Base-by-base conservation (phyloP, 2,888 invertebrate genomes). In the Deroplatys truncata region DNA sequence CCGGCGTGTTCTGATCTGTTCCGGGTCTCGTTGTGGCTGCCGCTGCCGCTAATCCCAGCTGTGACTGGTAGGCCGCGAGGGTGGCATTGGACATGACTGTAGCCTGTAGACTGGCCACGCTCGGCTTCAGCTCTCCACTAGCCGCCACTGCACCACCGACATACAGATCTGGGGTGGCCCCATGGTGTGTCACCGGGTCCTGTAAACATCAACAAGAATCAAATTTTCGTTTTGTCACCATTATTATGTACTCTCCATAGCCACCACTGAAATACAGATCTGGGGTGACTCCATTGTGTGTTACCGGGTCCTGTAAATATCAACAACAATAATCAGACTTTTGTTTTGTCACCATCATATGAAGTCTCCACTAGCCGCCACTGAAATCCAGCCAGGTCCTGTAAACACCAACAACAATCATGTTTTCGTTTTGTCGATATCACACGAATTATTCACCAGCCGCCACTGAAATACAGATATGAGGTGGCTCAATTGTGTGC, bases 21-120 rank as follows among this genome's bases (percentile, higher is more conserved):
- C 90, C 86, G 28, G 91, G 90, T 88, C 88, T 83, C 28, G 89
- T 86, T 15, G 84, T 86, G 28, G 90, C 90, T 8, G 88, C 82
- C 72, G 89, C 90, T 85, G 83, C 90, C 28, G 91, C 91, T 88
- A 91, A 91, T 16, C 91, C 92, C 86, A 92, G 91, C 84, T 91
- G 92, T 28, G 91, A 91, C 89, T 91, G 92, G 91, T 91, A 91
- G 86, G 92, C 91, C 29, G 91, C 91, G 15, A 91, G 91, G 84
- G 91, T 91, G 84, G 92, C 92, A 90, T 92, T 91, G 85, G 92
- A 91, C 92, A 92, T 92, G 72, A 91, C 92, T 20, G 91, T 91
- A 16, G 92, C 92, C 89, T 92, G 92, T 83, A 92, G 91, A 88
- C 91, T 91, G 29, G 92, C 91, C 83, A 92, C 92, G 89, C 91